Percentiles rank a stretch among this genome's conserved stretches.
phyloP scores from a whole-genome alignment of 2,888 invertebrate species.

The Calameuta idolon region DNA sequence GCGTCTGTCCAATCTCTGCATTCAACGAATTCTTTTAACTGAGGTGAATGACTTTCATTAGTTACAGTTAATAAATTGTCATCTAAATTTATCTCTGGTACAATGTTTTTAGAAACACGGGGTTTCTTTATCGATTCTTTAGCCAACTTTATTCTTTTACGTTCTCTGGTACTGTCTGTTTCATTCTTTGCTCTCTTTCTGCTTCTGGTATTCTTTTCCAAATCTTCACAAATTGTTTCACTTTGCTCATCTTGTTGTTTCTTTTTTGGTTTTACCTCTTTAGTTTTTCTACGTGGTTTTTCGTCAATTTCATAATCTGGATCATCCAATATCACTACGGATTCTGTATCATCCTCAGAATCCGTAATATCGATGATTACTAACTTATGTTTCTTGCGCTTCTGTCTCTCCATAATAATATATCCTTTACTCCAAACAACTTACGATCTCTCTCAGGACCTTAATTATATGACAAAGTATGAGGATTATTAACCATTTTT shows the following conservation, averaged over 20 bases:
- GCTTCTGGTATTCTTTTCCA: not conserved
- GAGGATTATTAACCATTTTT: not conserved
- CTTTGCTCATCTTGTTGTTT: not conserved
- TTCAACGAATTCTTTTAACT: constrained; percentile 6
- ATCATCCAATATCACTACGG: not conserved
- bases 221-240: not conserved
- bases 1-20: constrained; percentile 45
- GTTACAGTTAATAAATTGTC: not conserved
- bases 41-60: not conserved
- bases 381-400: not conserved
- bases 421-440: not conserved
- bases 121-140: not conserved
- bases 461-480: not conserved
- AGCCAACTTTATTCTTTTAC: not conserved
- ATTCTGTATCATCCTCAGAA: constrained; percentile 16
- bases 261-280: not conserved
- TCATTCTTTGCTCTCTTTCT: not conserved
- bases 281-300: not conserved
- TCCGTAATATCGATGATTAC: constrained; percentile 12
- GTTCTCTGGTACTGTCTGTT: not conserved
- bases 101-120: not conserved
- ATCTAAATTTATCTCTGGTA: not conserved
- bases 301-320: not conserved
- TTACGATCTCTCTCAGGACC: not conserved
- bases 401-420: constrained; percentile 15